Conservation (phyloP, 2,797 vertebrate species). For the Nasua narica region DNA sequence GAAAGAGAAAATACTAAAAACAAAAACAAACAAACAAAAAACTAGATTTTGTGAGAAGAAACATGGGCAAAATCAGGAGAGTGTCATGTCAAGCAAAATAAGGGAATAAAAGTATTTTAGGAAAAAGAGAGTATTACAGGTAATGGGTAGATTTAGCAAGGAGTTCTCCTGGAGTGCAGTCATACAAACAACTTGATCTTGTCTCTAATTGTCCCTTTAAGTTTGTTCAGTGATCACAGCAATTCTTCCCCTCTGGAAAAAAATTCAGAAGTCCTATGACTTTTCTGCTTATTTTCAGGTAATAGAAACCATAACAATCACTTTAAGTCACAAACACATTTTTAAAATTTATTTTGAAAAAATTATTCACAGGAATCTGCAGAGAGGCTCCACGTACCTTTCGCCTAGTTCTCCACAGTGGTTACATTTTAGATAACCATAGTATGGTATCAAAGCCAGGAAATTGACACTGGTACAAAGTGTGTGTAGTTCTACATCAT, state of each 20-base stretch:
- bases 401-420: not conserved
- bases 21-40: not conserved
- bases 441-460: not conserved
- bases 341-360: not conserved
- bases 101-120: not conserved
- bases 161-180: not conserved
- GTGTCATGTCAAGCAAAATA: not conserved
- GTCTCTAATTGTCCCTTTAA: not conserved
- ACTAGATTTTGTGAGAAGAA: not conserved
- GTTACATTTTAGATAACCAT: not conserved
- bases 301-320: not conserved
- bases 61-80: not conserved
- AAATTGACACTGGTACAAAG: not conserved
- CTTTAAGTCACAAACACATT: not conserved
- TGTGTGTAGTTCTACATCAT: not conserved
- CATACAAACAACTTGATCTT: not conserved
- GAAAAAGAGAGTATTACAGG: not conserved
- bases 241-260: not conserved
- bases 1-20: not conserved
- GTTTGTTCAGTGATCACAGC: not conserved
- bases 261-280: not conserved
- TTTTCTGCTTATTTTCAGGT: not conserved
- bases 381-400: not conserved
- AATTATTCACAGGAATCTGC: not conserved
- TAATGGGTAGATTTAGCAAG: not conserved